Percentiles rank a stretch among this genome's conserved stretches.
Conservation (phyloP, 1,140 invertebrate species). For the Drosophila saltans region DNA sequence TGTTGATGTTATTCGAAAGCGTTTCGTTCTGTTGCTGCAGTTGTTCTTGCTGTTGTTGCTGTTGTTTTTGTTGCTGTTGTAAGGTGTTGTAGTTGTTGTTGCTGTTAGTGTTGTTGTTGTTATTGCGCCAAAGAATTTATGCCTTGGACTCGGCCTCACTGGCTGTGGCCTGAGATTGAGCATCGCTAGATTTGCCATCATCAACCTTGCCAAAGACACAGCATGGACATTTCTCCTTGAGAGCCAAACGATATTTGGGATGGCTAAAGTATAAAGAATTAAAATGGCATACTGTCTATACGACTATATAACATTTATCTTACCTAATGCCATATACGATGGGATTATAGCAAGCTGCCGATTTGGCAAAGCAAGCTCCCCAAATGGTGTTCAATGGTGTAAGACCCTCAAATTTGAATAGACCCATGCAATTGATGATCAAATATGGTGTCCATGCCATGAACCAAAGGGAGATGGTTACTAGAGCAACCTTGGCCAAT, state of each 20-base stretch:
- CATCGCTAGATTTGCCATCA: slow-evolving; percentile 83
- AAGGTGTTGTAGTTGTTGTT: slow-evolving; percentile 50
- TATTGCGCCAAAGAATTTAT: slow-evolving; percentile 59
- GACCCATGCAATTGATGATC: slow-evolving; percentile 90
- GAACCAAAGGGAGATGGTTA: slow-evolving; percentile 92
- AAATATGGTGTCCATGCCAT: slow-evolving; percentile 94
- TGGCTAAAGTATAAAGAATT: slow-evolving; percentile 84
- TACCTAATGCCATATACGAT: slow-evolving; percentile 93
- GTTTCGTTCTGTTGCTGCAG: slow-evolving; percentile 82
- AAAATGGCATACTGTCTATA: not conserved
- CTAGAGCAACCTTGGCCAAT: slow-evolving; percentile 91
- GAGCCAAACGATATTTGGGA: slow-evolving; percentile 89
- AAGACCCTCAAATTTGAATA: slow-evolving; percentile 87
- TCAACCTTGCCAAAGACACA: slow-evolving; percentile 85
- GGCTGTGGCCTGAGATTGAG: slow-evolving; percentile 83
- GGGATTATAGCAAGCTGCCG: slow-evolving; percentile 91
- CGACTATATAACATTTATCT: not conserved
- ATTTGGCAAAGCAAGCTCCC: slow-evolving; percentile 91
- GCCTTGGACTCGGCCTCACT: slow-evolving; percentile 81
- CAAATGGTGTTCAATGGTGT: slow-evolving; percentile 90
- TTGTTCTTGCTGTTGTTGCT: slow-evolving; percentile 71
- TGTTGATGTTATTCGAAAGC: slow-evolving; percentile 78
- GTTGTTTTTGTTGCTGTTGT: slow-evolving; percentile 70
- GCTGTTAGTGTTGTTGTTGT: slow-evolving; percentile 54
- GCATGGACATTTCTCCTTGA: slow-evolving; percentile 89